phyloP scores from a whole-genome alignment of 92 coral and sea anemone genomes.

The Micromussa lordhowensis region DNA sequence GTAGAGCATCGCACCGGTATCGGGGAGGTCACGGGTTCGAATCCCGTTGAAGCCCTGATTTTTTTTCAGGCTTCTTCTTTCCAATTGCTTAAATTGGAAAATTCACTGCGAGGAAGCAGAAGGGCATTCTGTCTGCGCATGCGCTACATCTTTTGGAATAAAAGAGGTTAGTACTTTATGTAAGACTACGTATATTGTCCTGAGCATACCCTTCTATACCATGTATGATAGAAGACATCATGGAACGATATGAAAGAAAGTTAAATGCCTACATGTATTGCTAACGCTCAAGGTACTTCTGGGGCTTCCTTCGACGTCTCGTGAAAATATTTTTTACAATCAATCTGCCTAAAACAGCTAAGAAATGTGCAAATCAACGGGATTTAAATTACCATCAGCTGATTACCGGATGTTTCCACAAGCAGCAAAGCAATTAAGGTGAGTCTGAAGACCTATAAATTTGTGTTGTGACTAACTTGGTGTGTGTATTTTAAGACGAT shows the following conservation, averaged over 20 bases:
- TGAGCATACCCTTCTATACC: no score
- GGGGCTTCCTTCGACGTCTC: background rate
- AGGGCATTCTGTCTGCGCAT: background rate
- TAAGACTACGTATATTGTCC: no score
- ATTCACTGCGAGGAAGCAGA: no score
- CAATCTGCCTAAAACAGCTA: background rate
- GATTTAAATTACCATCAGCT: slow-evolving; percentile 20
- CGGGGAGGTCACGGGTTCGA: no score
- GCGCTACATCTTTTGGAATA: no score
- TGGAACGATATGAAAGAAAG: slow-evolving; percentile 18
- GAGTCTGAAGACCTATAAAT: slow-evolving; percentile 21
- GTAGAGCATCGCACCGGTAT: no score
- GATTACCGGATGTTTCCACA: slow-evolving; percentile 12
- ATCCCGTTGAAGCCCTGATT: no score
- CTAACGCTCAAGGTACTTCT: background rate
- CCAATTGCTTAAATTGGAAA: no score
- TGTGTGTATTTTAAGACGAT: background rate
- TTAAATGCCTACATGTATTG: slow-evolving; percentile 1
- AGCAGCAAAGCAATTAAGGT: slow-evolving; percentile 7
- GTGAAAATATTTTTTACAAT: no score
- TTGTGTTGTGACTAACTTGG: slow-evolving; percentile 1
- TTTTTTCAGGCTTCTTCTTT: no score
- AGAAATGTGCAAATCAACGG: slow-evolving; percentile 16
- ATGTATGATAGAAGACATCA: background rate
- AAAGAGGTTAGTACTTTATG: no score